Conservation (phyloP, 1,140 invertebrate species). For the Rhopalosiphum padi region DNA sequence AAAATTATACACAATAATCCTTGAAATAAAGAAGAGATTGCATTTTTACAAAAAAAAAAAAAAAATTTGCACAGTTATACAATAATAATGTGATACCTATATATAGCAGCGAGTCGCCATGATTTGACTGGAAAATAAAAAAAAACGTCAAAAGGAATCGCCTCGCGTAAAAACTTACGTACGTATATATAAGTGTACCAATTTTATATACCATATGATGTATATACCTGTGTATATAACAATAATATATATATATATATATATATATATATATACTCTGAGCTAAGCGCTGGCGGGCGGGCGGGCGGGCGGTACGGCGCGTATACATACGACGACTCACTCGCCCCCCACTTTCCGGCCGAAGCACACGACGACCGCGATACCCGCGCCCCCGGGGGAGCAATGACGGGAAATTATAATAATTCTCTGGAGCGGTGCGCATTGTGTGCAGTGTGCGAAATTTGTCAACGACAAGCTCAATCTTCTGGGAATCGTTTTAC, state of each 20-base stretch:
- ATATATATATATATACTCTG: neutral
- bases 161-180: neutral
- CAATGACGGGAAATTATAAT: conserved; percentile 46
- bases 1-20: too few species aligned
- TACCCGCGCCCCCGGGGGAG: neutral
- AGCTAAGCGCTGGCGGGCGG: neutral
- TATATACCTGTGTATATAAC: neutral
- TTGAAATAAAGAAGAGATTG: neutral
- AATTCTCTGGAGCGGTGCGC: conserved; percentile 24
- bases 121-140: neutral
- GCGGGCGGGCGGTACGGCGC: too few species aligned
- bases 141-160: neutral
- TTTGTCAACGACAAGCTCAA: conserved; percentile 48
- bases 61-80: neutral
- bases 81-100: neutral
- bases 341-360: neutral
- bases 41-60: neutral
- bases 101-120: neutral
- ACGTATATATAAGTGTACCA: neutral
- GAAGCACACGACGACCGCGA: neutral
- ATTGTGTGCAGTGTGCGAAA: neutral
- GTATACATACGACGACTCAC: neutral
- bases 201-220: neutral
- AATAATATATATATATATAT: neutral
- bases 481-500: conserved; percentile 50